Evolutionary conservation across 2,888 invertebrate species (phyloP), one percentile per base, ranked within the genome.

Genomic region (Odontothrips loti): DNA sequence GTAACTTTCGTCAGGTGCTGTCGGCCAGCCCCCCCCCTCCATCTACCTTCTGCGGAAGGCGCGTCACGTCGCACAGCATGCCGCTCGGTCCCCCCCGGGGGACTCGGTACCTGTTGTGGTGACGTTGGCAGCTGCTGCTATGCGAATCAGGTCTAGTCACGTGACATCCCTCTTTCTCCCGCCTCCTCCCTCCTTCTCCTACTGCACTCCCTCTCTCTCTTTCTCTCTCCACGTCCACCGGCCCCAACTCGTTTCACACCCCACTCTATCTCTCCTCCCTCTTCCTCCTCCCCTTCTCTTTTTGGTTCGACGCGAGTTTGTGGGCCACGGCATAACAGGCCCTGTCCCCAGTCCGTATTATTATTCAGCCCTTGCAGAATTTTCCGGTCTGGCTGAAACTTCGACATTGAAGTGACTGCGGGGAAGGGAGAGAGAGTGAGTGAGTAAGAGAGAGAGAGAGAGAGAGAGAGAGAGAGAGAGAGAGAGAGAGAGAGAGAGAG

Each of bases 21-120:
- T 43, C 34, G 34, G 2, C 34, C 34, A 2, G 34, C 6, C 34
- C 34, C 34, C 34, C 34, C 3, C 34, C 34, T 4, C 34, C 34
- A 43, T 6, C 34, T 43, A 43, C 34, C 34, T 43, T 43, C 34
- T 43, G 34, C 2, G 34, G 34, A 6, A 43, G 34, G 34, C 34
- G 34, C 34, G 3, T 43, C 34, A 43, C 34, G 34, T 43, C 34
- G 34, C 34, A 6, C 34, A 43, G 34, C 34, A 43, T 43, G 34
- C 6, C 34, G 34, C 34, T 6, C 34, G 3, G 3, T 43, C 2
- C 34, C 34, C 34, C 34, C 23, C 68, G 11, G 23, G 68, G 27
- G 23, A 23, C n/a, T 23, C 27, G 68, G 68, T 68, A 68, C 68
- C 68, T 68, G 68, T 68, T 68, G 68, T 68, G 68, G 68, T 23